Percentiles rank a stretch among this genome's conserved stretches.
Conservation (phyloP, 1,140 invertebrate genomes). For the Orchesella cincta region DNA sequence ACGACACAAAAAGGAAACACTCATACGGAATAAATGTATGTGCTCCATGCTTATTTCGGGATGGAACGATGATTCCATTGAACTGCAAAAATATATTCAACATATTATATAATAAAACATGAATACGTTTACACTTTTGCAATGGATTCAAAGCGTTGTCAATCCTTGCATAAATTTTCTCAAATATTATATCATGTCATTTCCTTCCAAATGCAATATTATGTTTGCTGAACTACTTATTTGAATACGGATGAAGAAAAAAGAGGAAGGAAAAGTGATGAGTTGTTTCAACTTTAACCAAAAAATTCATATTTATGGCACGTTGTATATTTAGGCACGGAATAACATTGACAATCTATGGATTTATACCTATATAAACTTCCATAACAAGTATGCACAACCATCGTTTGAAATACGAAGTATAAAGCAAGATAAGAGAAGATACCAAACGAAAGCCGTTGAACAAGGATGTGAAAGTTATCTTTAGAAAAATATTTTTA, state of each 20-base stretch:
- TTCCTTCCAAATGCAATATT: not conserved
- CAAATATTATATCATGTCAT: constrained; percentile 18
- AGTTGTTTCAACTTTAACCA: constrained; percentile 3
- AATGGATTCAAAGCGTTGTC: not conserved
- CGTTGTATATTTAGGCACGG: constrained; percentile 3
- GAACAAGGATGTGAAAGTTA: constrained; percentile 21
- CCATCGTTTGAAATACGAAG: no score
- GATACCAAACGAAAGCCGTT: no score
- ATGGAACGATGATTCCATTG: no score
- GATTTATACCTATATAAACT: no score
- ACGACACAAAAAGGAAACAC: not conserved
- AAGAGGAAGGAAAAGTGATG: not conserved
- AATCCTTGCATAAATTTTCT: constrained; percentile 19
- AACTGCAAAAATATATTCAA: no score
- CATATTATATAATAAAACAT: no score
- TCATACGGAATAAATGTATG: no score
- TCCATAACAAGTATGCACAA: no score
- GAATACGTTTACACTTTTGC: no score
- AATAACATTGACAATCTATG: no score
- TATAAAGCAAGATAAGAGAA: no score
- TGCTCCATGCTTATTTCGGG: no score
- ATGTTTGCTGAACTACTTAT: not conserved
- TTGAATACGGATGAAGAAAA: not conserved
- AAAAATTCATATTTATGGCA: constrained; percentile 9
- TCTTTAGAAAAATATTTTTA: constrained; percentile 23